Percentiles rank a stretch among this genome's conserved stretches.
Evolutionary conservation across 2,888 invertebrate genomes (phyloP).

Genomic region (Oscheius sp.): DNA sequence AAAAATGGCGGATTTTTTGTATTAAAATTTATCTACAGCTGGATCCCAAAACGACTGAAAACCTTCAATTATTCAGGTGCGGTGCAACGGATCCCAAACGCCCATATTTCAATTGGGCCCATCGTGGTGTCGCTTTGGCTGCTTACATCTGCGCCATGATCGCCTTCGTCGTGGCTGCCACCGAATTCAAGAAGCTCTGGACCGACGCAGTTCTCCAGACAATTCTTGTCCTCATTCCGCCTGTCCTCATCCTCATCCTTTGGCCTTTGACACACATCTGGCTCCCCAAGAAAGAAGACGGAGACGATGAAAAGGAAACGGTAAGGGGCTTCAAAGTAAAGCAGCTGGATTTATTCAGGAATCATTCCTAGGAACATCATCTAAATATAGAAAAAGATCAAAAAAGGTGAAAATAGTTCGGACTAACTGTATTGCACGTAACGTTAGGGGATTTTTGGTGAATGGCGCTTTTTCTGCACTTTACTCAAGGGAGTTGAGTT

Average conservation of each 20-base stretch:
- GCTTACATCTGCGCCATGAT: constrained; percentile 44
- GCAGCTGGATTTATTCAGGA: neutral
- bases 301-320: constrained; percentile 29
- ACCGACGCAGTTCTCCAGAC: constrained; percentile 49
- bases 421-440: neutral
- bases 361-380: constrained; percentile 25
- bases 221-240: constrained; percentile 42
- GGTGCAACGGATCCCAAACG: constrained; percentile 45
- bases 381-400: constrained; percentile 3
- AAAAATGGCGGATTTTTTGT: too few relatives aligned
- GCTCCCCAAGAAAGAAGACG: constrained; percentile 32
- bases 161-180: constrained; percentile 51
- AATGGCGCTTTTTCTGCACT: neutral
- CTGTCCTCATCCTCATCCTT: constrained; percentile 39
- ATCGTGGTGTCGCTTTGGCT: constrained; percentile 52
- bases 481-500: neutral
- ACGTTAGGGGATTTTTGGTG: neutral
- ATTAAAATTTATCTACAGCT: too few relatives aligned
- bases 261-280: constrained; percentile 34
- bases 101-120: constrained; percentile 61
- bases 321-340: neutral
- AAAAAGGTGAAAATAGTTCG: constrained; percentile 21
- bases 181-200: constrained; percentile 52
- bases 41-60: too few relatives aligned
- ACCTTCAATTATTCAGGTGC: constrained; percentile 37